Percentiles rank a stretch among this genome's conserved stretches.
phyloP scores from a whole-genome alignment of 2,888 invertebrate species.

The Volucella inanis region DNA sequence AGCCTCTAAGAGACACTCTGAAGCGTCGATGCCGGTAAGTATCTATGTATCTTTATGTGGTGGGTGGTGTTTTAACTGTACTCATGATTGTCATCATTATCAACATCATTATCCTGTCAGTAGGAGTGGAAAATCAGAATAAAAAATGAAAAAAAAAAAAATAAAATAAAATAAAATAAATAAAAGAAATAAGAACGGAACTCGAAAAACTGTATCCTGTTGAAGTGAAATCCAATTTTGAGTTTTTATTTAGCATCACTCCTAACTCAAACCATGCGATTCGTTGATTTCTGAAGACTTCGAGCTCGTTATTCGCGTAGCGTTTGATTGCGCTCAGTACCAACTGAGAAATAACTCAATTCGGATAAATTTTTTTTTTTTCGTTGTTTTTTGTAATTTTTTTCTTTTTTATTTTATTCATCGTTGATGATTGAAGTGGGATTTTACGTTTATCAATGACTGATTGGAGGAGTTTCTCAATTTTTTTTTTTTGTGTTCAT shows the following conservation, averaged over 20 bases:
- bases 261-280: slow-evolving; percentile 49
- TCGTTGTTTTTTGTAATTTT: slow-evolving; percentile 8
- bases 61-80: slow-evolving; percentile 25
- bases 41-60: not conserved
- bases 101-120: slow-evolving; percentile 56
- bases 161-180: not conserved
- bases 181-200: not conserved
- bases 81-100: slow-evolving; percentile 55
- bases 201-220: slow-evolving; percentile 44
- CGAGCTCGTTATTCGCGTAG: slow-evolving; percentile 70
- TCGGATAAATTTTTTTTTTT: slow-evolving; percentile 8
- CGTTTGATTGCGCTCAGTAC: slow-evolving; percentile 69
- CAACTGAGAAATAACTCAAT: slow-evolving; percentile 67
- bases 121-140: not conserved
- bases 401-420: slow-evolving; percentile 28
- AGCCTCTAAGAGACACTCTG: not conserved
- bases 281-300: slow-evolving; percentile 70
- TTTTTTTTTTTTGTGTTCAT: not conserved
- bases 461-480: slow-evolving; percentile 49
- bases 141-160: not conserved
- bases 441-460: slow-evolving; percentile 44
- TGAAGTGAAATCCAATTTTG: slow-evolving; percentile 71
- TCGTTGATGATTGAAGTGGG: slow-evolving; percentile 61
- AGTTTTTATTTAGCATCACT: slow-evolving; percentile 12
- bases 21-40: no score